Percentiles rank a stretch among this genome's conserved stretches.
Conservation (phyloP, 1,140 invertebrate species). For the Atta texana region DNA sequence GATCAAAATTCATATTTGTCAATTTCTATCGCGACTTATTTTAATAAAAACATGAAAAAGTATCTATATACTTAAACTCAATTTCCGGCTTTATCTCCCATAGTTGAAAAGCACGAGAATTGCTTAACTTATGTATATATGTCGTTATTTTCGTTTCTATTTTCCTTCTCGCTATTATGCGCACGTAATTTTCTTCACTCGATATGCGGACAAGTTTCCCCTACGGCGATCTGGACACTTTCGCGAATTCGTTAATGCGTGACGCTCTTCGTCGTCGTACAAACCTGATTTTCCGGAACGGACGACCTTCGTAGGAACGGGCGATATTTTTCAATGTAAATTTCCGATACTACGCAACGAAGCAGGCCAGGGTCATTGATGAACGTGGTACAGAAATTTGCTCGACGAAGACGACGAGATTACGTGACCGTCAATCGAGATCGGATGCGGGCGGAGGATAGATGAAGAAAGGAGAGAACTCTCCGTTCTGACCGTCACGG, state of each 20-base stretch:
- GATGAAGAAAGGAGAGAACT: not conserved
- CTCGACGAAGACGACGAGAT: conserved; percentile 55
- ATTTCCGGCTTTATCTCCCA: too few relatives aligned
- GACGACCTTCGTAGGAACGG: conserved; percentile 20
- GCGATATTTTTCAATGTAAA: conserved; percentile 60
- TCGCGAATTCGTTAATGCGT: conserved; percentile 30
- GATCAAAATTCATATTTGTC: too few relatives aligned
- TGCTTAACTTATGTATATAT: too few relatives aligned
- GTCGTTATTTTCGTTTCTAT: not conserved
- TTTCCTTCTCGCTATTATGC: conserved; percentile 5
- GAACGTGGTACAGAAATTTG: conserved; percentile 17
- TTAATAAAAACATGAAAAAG: too few relatives aligned
- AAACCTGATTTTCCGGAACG: conserved; percentile 57
- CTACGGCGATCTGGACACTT: not conserved
- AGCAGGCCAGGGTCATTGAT: conserved; percentile 41
- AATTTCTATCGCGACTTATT: too few relatives aligned
- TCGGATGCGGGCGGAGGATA: not conserved
- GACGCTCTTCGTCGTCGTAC: not conserved
- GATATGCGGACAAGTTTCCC: not conserved
- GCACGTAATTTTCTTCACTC: not conserved
- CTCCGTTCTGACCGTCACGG: not conserved
- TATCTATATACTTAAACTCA: too few relatives aligned
- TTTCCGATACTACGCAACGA: conserved; percentile 33
- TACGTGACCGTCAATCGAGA: conserved; percentile 29
- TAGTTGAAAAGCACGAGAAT: too few relatives aligned